These are phyloP conservation scores for Gadopsis bispinosus DNA, from an alignment of 2,797 vertebrate genomes.

Conservation along the genomic window DNA sequence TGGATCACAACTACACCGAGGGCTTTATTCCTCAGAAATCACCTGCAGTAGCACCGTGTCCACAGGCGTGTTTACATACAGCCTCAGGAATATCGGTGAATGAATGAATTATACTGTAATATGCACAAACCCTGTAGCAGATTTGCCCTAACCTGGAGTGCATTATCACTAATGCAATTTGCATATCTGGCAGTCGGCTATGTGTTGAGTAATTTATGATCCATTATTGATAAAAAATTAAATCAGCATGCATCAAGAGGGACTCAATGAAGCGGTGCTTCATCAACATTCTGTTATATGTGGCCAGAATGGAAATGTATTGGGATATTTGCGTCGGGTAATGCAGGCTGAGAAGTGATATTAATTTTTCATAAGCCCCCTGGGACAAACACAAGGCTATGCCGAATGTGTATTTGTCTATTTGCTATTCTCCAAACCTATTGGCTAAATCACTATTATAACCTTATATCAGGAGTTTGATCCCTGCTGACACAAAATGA, in stretches of 20 bases:
- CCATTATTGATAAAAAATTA: conserved; percentile 61
- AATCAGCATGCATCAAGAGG: conserved; percentile 50
- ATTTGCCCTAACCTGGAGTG: conserved; percentile 19
- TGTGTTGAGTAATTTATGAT: conserved; percentile 51
- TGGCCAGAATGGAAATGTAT: conserved; percentile 54
- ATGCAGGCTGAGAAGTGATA: conserved; percentile 11
- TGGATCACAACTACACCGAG: conserved; percentile 30
- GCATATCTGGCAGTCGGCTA: conserved; percentile 28
- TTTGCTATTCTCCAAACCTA: conserved; percentile 27
- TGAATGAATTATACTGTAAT: conserved; percentile 38
- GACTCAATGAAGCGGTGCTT: conserved; percentile 39
- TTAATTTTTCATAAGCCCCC: not conserved
- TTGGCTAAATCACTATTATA: conserved; percentile 31
- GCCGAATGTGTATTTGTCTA: not conserved
- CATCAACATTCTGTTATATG: conserved; percentile 53
- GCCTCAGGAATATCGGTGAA: conserved; percentile 25
- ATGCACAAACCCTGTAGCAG: conserved; percentile 18
- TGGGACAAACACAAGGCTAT: conserved; percentile 40
- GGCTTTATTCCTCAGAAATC: conserved; percentile 30
- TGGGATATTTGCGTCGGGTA: conserved; percentile 54
- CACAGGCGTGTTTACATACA: conserved; percentile 6
- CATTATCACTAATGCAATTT: conserved; percentile 44
- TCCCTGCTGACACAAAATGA: conserved; percentile 8
- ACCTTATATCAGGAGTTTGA: conserved; percentile 26
- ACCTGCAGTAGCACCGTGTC: conserved; percentile 5